These are phyloP conservation scores for Drosophila kurseongensis DNA, from an alignment of 1,140 invertebrate species.

Conservation along the genomic window DNA sequence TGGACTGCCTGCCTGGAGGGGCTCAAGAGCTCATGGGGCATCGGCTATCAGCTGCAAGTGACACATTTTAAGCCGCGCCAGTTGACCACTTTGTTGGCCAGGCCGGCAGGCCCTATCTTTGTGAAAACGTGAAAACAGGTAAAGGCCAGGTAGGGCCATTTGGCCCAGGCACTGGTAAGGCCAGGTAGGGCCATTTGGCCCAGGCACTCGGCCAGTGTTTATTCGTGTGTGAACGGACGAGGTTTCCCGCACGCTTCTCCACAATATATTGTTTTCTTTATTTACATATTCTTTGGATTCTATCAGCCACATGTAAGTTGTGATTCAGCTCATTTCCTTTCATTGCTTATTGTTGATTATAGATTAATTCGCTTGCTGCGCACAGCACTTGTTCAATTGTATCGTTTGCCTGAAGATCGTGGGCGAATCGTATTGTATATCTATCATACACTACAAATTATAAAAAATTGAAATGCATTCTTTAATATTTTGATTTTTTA, in stretches of 20 bases:
- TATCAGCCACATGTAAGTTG: slow-evolving; percentile 26
- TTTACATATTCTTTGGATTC: not conserved
- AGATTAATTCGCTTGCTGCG: slow-evolving; percentile 12
- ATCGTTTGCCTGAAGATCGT: not conserved
- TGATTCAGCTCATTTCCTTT: slow-evolving; percentile 21
- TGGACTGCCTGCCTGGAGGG: slow-evolving; percentile 16
- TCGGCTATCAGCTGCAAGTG: slow-evolving; percentile 47
- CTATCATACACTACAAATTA: not conserved
- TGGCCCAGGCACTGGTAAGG: slow-evolving; percentile 8
- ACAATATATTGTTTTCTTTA: slow-evolving; percentile 7
- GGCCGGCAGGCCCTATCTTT: slow-evolving; percentile 18
- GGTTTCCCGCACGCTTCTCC: slow-evolving; percentile 19
- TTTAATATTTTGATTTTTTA: not conserved
- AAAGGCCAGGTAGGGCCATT: slow-evolving; percentile 17
- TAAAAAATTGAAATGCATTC: too few species aligned
- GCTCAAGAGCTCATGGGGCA: slow-evolving; percentile 35
- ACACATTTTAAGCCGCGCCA: slow-evolving; percentile 34
- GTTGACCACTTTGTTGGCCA: slow-evolving; percentile 27
- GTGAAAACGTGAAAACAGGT: not conserved
- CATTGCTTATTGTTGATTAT: slow-evolving; percentile 22
- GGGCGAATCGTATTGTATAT: not conserved
- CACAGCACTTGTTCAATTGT: slow-evolving; percentile 17
- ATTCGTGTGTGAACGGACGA: slow-evolving; percentile 52
- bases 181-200: slow-evolving; percentile 9
- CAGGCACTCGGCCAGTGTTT: slow-evolving; percentile 25